Evolutionary conservation across 1,140 invertebrate species (phyloP), one percentile per base, ranked within the genome.

Genomic region (Solen grandis): DNA sequence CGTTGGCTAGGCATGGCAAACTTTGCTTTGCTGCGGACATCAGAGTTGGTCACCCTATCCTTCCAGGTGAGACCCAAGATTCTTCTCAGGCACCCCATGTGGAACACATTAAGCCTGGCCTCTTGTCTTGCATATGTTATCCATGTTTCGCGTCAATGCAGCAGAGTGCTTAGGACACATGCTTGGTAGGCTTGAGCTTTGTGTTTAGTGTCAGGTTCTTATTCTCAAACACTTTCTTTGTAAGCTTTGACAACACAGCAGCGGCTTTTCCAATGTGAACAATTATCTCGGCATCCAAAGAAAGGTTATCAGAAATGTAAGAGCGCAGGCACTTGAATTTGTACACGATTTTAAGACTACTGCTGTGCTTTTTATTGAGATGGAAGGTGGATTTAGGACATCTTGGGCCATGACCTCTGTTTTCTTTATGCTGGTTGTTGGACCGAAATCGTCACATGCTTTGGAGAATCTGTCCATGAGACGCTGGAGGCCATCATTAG

Each of bases 401-500:
- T n/a, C n/a, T n/a, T n/a, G n/a, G n/a, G n/a, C n/a, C n/a, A n/a
- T n/a, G n/a, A 70, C 36, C 8, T 65, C 10, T 35, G 62, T 65
- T 8, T 65, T 65, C 36, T 65, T 65, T 35, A 65, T 35, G 14
- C 68, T 70, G 22, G 55, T n/a, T 16, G 50, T 70, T 4, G 55
- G 68, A n/a, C 14, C 68, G 25, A 70, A 70, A 31, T 70, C 68
- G 16, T 16, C n/a, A 38, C 68, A 70, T 27, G 46, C 68, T 10
- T 5, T 31, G 36, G 25, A 13, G 31, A 65, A 65, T 46, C 16
- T 25, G n/a, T 36, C 33, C 14, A 70, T 22, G 5, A 54, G 68
- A 19, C 68, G 25, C 52, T 84, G 81, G 27, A 85, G 75, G n/a
- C 25, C 63, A n/a, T 78, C 63, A 31, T 75, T 36, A 8, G 38